Conservation (phyloP, 2,113 vertebrate species). For the Xiphophorus hellerii region DNA sequence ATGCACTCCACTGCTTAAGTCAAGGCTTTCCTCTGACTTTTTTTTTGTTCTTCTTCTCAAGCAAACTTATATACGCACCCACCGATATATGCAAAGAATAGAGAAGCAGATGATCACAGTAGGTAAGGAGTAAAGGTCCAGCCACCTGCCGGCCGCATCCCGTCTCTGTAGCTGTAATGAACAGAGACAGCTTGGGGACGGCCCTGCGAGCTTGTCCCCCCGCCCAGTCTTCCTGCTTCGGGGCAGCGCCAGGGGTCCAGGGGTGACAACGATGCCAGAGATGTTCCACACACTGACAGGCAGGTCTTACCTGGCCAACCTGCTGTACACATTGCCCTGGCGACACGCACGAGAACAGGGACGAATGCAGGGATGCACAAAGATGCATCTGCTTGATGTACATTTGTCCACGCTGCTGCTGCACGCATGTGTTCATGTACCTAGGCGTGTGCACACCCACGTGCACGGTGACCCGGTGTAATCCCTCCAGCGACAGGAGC, state of each 20-base stretch:
- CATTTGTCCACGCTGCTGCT: slow-evolving; percentile 16
- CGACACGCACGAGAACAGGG: slow-evolving; percentile 12
- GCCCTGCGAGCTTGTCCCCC: slow-evolving; percentile 82
- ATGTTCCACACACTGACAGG: slow-evolving; percentile 89
- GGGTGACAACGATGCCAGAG: slow-evolving; percentile 92
- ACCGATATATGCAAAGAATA: slow-evolving; percentile 51
- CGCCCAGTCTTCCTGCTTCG: slow-evolving; percentile 72
- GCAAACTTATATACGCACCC: slow-evolving; percentile 35
- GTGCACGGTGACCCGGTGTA: slow-evolving; percentile 79
- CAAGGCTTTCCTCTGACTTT: slow-evolving; percentile 39
- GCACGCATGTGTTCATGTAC: slow-evolving; percentile 38
- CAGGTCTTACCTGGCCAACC: slow-evolving; percentile 82
- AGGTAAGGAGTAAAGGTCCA: slow-evolving; percentile 87
- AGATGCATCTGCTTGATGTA: slow-evolving; percentile 25
- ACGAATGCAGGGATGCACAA: slow-evolving; percentile 33
- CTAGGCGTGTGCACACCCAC: slow-evolving; percentile 29
- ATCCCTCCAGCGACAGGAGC: slow-evolving; percentile 97
- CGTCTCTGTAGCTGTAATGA: slow-evolving; percentile 92
- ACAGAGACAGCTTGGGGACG: slow-evolving; percentile 95
- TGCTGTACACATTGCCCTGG: slow-evolving; percentile 67
- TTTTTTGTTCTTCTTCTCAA: slow-evolving; percentile 22
- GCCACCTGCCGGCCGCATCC: slow-evolving; percentile 89
- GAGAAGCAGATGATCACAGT: slow-evolving; percentile 86
- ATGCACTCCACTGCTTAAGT: slow-evolving; percentile 46
- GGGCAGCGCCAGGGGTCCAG: slow-evolving; percentile 83